phyloP scores from a whole-genome alignment of 2,888 invertebrate species.

The Bhutanitis thaidina region DNA sequence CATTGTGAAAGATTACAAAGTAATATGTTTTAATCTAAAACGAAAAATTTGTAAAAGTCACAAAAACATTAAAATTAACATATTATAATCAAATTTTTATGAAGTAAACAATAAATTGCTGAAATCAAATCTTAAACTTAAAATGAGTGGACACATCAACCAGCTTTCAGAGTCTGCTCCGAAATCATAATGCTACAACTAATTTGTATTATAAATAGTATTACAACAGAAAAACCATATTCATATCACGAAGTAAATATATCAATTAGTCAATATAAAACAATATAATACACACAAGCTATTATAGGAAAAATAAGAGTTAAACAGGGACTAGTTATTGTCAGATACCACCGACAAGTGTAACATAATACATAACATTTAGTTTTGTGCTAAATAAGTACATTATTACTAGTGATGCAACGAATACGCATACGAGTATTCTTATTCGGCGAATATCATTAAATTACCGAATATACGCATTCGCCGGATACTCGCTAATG shows the following conservation, averaged over 20 bases:
- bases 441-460: too few species aligned
- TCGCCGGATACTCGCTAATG: too few species aligned
- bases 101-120: neutral
- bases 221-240: conserved; percentile 48
- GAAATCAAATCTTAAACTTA: conserved; percentile 40
- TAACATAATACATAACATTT: neutral
- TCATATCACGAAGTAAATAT: conserved; percentile 25
- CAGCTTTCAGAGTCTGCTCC: conserved; percentile 64
- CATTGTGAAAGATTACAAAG: conserved; percentile 6
- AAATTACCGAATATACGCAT: too few species aligned
- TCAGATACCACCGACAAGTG: conserved; percentile 2
- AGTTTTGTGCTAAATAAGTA: conserved; percentile 21
- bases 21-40: conserved; percentile 4
- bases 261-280: conserved; percentile 17
- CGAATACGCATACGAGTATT: too few species aligned
- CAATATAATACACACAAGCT: conserved; percentile 8
- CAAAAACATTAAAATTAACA: conserved; percentile 5
- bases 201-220: conserved; percentile 43
- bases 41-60: neutral
- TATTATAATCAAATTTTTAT: too few species aligned
- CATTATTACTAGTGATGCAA: conserved; percentile 5
- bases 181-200: conserved; percentile 43
- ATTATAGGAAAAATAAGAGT: conserved; percentile 16
- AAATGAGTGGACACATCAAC: conserved; percentile 72
- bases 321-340: conserved; percentile 18